These are phyloP conservation scores for Antechinus stuartii DNA, from an alignment of 2,113 vertebrate species.

Conservation along the genomic window DNA sequence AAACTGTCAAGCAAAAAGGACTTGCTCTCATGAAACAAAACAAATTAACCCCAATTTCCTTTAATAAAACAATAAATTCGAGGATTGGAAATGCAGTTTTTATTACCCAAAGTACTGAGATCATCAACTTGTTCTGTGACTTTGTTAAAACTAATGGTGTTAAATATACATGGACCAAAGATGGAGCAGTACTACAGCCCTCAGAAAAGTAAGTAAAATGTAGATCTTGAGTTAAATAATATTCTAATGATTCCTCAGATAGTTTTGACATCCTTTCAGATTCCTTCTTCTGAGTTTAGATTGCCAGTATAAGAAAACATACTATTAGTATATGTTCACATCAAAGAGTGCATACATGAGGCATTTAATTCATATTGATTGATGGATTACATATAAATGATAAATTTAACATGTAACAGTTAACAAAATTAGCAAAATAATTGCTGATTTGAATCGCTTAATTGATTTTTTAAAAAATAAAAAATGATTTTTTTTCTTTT, in stretches of 20 bases:
- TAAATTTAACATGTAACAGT: not conserved
- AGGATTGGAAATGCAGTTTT: constrained; percentile 86
- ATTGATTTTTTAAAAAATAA: not conserved
- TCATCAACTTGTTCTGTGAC: constrained; percentile 87
- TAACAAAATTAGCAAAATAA: not conserved
- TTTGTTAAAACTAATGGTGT: constrained; percentile 77
- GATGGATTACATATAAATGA: not conserved
- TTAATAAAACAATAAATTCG: constrained; percentile 87
- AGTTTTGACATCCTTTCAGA: constrained; percentile 47
- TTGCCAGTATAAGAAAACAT: constrained; percentile 23
- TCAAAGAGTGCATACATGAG: not conserved
- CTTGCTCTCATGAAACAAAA: constrained; percentile 85
- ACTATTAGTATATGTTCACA: not conserved
- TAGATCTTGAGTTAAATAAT: constrained; percentile 15
- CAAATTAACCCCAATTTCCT: constrained; percentile 80
- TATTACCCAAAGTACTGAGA: constrained; percentile 86
- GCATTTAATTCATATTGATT: not conserved
- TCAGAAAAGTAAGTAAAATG: constrained; percentile 87
- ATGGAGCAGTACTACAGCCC: constrained; percentile 84
- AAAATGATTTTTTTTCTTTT: not conserved
- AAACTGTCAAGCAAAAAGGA: constrained; percentile 70
- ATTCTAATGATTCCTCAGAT: not conserved
- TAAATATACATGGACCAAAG: constrained; percentile 90
- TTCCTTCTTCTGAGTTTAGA: constrained; percentile 54
- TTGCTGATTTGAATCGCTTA: not conserved